These are phyloP conservation scores for Catocala sponsa DNA, from an alignment of 2,888 invertebrate species.

Conservation along the genomic window DNA sequence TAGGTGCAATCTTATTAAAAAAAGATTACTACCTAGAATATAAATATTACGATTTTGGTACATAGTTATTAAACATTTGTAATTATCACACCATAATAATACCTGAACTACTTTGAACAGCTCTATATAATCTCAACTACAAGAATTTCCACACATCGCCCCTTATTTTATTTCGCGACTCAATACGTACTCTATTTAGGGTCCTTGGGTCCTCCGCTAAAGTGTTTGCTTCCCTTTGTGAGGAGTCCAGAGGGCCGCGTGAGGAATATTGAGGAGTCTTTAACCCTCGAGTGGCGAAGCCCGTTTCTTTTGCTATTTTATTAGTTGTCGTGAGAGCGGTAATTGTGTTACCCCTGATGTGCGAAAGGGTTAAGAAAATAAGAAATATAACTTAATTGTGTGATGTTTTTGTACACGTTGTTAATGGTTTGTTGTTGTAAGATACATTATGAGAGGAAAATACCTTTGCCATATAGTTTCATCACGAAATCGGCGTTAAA, in stretches of 20 bases:
- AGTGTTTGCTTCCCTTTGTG: slow-evolving; percentile 84
- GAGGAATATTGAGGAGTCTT: slow-evolving; percentile 83
- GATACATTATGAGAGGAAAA: no score
- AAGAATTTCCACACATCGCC: slow-evolving; percentile 72
- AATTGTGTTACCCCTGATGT: slow-evolving; percentile 69
- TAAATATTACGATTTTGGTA: no score
- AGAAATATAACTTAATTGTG: slow-evolving; percentile 13
- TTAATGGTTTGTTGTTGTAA: slow-evolving; percentile 1
- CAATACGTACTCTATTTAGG: slow-evolving; percentile 86
- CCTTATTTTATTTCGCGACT: slow-evolving; percentile 86
- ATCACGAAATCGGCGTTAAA: no score
- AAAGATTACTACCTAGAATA: no score
- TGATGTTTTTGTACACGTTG: slow-evolving; percentile 12
- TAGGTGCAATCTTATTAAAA: no score
- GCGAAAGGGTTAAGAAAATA: slow-evolving; percentile 20
- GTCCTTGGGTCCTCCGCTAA: slow-evolving; percentile 62
- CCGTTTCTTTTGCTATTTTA: slow-evolving; percentile 83
- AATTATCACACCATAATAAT: slow-evolving; percentile 7
- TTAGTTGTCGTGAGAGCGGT: slow-evolving; percentile 82
- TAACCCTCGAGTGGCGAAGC: slow-evolving; percentile 77
- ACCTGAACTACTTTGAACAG: background rate
- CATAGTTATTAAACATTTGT: no score
- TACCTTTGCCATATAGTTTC: no score
- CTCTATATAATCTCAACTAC: slow-evolving; percentile 22
- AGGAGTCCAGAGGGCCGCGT: slow-evolving; percentile 73